Evolutionary conservation across 2,797 vertebrate genomes (phyloP).

Genomic region (Malurus leucopterus): DNA sequence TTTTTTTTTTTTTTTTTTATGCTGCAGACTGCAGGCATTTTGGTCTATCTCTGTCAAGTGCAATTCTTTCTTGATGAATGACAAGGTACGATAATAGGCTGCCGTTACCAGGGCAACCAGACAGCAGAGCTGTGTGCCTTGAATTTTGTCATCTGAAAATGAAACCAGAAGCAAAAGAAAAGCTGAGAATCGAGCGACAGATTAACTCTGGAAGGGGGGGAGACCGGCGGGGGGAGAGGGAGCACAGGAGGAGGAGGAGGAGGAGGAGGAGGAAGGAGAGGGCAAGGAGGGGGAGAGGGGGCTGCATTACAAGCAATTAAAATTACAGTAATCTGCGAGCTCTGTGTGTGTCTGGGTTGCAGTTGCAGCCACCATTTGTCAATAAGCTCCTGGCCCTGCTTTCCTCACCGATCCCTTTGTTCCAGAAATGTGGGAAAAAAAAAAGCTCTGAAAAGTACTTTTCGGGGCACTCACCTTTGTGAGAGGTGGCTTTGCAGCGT

Average conservation of each 20-base stretch:
- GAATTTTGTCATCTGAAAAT: slow-evolving; percentile 86
- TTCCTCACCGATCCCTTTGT: slow-evolving; percentile 26
- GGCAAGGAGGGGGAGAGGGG: slow-evolving; percentile 30
- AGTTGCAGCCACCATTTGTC: slow-evolving; percentile 26
- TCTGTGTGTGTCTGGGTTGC: background rate
- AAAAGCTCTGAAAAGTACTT: background rate
- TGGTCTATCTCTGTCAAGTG: slow-evolving; percentile 83
- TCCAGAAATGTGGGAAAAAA: background rate
- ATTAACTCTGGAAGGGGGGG: slow-evolving; percentile 57
- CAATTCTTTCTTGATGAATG: slow-evolving; percentile 97
- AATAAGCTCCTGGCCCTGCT: background rate
- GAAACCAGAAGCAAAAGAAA: slow-evolving; percentile 84
- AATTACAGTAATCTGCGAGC: slow-evolving; percentile 44
- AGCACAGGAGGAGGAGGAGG: background rate
- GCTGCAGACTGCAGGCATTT: slow-evolving; percentile 80
- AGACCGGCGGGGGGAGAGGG: background rate
- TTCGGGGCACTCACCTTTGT: background rate
- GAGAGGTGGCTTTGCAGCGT: background rate
- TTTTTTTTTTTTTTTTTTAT: background rate
- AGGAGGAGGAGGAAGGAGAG: slow-evolving; percentile 31
- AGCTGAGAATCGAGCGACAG: slow-evolving; percentile 77
- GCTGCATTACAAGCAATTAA: slow-evolving; percentile 72
- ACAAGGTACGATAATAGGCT: slow-evolving; percentile 97
- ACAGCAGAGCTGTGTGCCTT: slow-evolving; percentile 88
- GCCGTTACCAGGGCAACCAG: slow-evolving; percentile 93